Percentiles rank a stretch among this genome's conserved stretches.
phyloP scores from a whole-genome alignment of 2,113 vertebrate species.

The Galemys pyrenaicus region DNA sequence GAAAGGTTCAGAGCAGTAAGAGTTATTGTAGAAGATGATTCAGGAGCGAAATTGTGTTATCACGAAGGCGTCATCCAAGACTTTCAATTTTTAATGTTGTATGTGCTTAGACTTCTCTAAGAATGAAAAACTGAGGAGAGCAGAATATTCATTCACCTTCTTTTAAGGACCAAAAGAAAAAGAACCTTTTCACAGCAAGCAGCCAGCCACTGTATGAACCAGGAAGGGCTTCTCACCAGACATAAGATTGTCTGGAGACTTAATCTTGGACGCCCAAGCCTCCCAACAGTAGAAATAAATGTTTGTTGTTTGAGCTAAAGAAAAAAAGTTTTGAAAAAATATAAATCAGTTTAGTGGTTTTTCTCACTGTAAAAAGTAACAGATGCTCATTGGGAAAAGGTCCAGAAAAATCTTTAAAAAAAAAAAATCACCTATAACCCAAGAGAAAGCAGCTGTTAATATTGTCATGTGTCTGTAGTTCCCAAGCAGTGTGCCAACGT shows the following conservation, averaged over 20 bases:
- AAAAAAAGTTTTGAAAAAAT: slow-evolving; percentile 14
- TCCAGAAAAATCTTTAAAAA: not conserved
- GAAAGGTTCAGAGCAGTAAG: not conserved
- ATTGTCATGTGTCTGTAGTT: not conserved
- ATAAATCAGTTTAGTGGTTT: slow-evolving; percentile 3
- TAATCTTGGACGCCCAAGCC: not conserved
- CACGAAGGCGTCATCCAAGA: not conserved
- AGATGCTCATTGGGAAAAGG: slow-evolving; percentile 45
- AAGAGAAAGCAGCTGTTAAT: slow-evolving; percentile 9
- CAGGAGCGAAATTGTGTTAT: not conserved
- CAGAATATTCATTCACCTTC: not conserved
- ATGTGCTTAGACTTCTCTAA: slow-evolving; percentile 17
- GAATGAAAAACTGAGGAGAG: not conserved
- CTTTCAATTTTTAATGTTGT: slow-evolving; percentile 17
- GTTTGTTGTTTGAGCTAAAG: slow-evolving; percentile 12
- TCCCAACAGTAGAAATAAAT: slow-evolving; percentile 10
- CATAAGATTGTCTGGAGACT: not conserved
- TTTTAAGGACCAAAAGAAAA: not conserved
- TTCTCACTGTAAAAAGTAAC: slow-evolving; percentile 42
- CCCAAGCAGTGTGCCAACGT: not conserved
- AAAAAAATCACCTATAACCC: not conserved
- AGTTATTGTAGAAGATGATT: not conserved
- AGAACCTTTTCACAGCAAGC: not conserved
- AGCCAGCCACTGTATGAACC: not conserved
- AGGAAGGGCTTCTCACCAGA: not conserved